Conservation (phyloP, 2,113 vertebrate species). For the Pluvialis apricaria region DNA sequence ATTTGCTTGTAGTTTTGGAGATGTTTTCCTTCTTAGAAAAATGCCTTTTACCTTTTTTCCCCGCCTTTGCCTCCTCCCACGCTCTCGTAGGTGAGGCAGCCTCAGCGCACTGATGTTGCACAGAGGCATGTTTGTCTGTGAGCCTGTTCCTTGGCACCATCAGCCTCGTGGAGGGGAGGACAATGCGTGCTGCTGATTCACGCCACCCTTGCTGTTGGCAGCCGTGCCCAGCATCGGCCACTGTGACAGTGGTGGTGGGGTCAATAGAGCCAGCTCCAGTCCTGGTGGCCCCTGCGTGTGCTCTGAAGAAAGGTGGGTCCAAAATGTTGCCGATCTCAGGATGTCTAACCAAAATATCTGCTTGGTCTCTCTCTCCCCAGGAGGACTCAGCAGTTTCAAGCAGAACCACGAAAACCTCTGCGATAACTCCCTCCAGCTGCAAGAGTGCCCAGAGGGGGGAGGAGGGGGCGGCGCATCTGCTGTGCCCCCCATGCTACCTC, state of each 20-base stretch:
- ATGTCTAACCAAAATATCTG: not conserved
- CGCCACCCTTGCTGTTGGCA: not conserved
- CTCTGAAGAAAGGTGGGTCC: not conserved
- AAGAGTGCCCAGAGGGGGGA: constrained; percentile 83
- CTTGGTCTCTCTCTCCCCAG: constrained; percentile 66
- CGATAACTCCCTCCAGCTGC: constrained; percentile 93
- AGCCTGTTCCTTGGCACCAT: not conserved
- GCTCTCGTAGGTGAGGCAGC: not conserved
- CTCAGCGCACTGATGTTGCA: not conserved
- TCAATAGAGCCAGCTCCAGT: not conserved
- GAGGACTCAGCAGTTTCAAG: constrained; percentile 92
- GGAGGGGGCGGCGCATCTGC: constrained; percentile 71
- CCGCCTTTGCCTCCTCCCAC: rapidly evolving
- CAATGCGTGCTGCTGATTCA: not conserved
- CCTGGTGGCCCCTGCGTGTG: rapidly evolving
- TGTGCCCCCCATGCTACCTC: constrained; percentile 85
- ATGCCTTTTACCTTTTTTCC: not conserved
- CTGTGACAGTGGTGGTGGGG: not conserved
- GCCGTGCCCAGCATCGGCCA: rapidly evolving
- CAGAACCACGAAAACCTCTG: constrained; percentile 95
- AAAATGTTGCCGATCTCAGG: rapidly evolving
- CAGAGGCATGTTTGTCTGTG: not conserved
- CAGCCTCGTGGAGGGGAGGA: rapidly evolving
- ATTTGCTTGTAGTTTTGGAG: not conserved
- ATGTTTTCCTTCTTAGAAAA: not conserved